Percentiles rank a stretch among this genome's conserved stretches.
Conservation (phyloP, 2,888 invertebrate species). For the Mythimna albipuncta region DNA sequence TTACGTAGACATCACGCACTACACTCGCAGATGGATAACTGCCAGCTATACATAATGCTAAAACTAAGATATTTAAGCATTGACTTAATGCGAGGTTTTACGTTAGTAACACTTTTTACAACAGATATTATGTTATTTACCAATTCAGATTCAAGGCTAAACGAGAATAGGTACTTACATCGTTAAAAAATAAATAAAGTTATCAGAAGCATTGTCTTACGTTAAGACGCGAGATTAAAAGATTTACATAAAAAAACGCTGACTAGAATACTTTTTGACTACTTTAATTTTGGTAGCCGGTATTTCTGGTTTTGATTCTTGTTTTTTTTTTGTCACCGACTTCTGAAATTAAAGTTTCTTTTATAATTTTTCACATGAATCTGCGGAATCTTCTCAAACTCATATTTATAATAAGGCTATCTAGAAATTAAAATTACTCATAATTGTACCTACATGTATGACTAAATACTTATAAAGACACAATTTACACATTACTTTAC, state of each 20-base stretch:
- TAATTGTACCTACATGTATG: too few species aligned
- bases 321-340: too few species aligned
- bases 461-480: too few species aligned
- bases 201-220: slow-evolving; percentile 15
- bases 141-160: slow-evolving; percentile 37
- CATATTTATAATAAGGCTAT: too few species aligned
- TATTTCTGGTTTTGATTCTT: too few species aligned
- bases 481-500: too few species aligned
- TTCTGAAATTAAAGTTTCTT: too few species aligned
- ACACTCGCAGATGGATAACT: slow-evolving; percentile 6
- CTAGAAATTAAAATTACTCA: too few species aligned
- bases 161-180: slow-evolving; percentile 2
- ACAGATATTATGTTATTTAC: background rate
- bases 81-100: background rate
- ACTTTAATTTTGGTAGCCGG: too few species aligned
- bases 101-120: slow-evolving; percentile 9
- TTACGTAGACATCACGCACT: background rate
- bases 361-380: too few species aligned
- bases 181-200: slow-evolving; percentile 31
- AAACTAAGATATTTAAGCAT: slow-evolving; percentile 11
- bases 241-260: slow-evolving; percentile 25
- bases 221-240: slow-evolving; percentile 14
- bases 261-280: slow-evolving; percentile 1
- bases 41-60: slow-evolving; percentile 14
- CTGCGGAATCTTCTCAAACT: too few species aligned